Evolutionary conservation across 2,113 vertebrate genomes (phyloP), one percentile per base, ranked within the genome.

Genomic region (Calyptommatus sinebrachiatus): DNA sequence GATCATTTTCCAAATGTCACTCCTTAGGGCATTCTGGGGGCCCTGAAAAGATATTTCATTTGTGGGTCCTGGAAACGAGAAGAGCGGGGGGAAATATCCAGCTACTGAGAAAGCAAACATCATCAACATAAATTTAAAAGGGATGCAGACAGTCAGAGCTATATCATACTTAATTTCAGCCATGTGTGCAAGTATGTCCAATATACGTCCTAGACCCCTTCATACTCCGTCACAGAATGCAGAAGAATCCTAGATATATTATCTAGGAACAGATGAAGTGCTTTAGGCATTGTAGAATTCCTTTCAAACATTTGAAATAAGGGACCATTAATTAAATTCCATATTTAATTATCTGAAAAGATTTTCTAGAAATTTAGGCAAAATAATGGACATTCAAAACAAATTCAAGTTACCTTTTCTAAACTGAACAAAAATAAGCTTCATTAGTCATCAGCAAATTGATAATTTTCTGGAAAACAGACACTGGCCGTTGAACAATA

Each of bases 1-100:
- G 74, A 65, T 90, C 84, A 91, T 86, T 77, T 90, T 85, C 83
- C 90, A 84, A 90, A 92, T 85, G 85, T 62, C 70, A 35, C 62
- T 91, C 88, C 86, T 8, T 86, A 79, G 70, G 83, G 91, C 78
- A 91, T 89, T 90, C 91, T 90, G 91, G 90, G 91, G 87, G 82
- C 78, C 85, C 77, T 86, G 80, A 89, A 88, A 91, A 79, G 93
- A 89, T 79, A 83, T 86, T 89, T 73, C 10, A 60, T 85, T 89
- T 90, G 89, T 89, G 87, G 88, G 82, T 87, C 89, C 86, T 89
- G 84, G 77, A 1, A 1, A 76, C 83, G 57, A 0, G 8, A 91
- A 80, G 70, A 86, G 89, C 92, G 93, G 86, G 91, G 89, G 92
- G 87, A 82, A 85, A 79, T 73, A 85, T 77, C 83, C 85, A 87